Evolutionary conservation across 2,113 vertebrate species (phyloP), one percentile per base, ranked within the genome.

Genomic region (Proterorhinus semilunaris): DNA sequence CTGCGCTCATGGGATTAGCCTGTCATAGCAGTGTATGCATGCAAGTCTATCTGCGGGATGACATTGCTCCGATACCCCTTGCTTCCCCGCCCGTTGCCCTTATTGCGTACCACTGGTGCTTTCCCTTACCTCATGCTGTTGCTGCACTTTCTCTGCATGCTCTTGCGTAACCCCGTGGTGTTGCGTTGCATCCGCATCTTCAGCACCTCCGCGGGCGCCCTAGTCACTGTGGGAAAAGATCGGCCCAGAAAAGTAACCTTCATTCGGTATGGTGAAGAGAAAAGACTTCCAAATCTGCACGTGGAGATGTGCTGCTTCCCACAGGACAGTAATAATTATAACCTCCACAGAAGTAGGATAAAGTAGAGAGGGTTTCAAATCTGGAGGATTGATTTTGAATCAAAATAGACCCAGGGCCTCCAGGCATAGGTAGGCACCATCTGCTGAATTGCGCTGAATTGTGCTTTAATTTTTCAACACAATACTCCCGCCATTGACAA

Each of bases 241-340:
- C 3, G 84, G 65, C 87, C 89, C 78, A 87, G 84, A 86, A 83
- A 88, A 51, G 61, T 68, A 83, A 87, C 86, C 89, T 89, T 87
- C 77, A 85, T 88, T 85, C 69, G 21, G 17, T 16, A 16, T 48
- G 10, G 66, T 65, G 71, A 79, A 85, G 72, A 65, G 75, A 71
- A 85, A 82, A 77, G 74, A 77, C 75, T 71, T 65, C 46, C 64
- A 48, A 68, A 8, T 2, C 65, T 7, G 21, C 11, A n/a, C 0
- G 8, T 7, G 11, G 74, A 72, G 71, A 71, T 71, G 10, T 7
- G 9, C 70, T 7, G 10, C 68, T 75, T 79, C 68, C 77, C 48
- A 8, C 65, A 80, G 80, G 57, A 74, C 45, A n/a, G 52, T 49
- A 8, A 70, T 72, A 76, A 78, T 46, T 66, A 50, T 62, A 75